These are phyloP conservation scores for Lagopus leucura DNA, from an alignment of 2,113 vertebrate genomes.

Conservation along the genomic window DNA sequence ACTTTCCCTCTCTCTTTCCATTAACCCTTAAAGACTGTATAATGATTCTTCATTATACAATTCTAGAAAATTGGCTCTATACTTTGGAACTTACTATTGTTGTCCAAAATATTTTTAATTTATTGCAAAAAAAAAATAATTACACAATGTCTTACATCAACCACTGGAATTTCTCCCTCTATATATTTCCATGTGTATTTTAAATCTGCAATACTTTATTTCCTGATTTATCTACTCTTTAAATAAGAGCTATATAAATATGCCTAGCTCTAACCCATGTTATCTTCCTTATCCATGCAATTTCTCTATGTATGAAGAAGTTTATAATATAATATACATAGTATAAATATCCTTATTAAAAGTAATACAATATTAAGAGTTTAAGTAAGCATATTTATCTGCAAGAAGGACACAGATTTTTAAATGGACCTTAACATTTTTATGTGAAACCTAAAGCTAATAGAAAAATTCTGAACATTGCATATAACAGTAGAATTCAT, in stretches of 20 bases:
- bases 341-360: background rate
- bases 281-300: background rate
- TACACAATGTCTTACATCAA: background rate
- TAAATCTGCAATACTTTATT: background rate
- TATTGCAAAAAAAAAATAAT: fast-evolving
- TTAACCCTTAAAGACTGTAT: background rate
- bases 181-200: background rate
- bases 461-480: background rate
- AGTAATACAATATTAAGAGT: background rate
- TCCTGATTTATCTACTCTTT: background rate
- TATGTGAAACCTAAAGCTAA: background rate
- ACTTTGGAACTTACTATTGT: background rate
- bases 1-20: background rate
- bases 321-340: background rate
- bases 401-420: background rate
- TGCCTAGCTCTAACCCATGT: background rate
- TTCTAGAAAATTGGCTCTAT: background rate
- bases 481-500: background rate
- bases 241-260: background rate
- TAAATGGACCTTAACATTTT: background rate
- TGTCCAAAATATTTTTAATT: background rate
- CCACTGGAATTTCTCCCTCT: background rate
- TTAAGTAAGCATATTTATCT: background rate
- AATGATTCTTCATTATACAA: background rate
- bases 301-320: background rate